phyloP scores from a whole-genome alignment of 2,888 invertebrate genomes.

The Criorhina ranunculi region DNA sequence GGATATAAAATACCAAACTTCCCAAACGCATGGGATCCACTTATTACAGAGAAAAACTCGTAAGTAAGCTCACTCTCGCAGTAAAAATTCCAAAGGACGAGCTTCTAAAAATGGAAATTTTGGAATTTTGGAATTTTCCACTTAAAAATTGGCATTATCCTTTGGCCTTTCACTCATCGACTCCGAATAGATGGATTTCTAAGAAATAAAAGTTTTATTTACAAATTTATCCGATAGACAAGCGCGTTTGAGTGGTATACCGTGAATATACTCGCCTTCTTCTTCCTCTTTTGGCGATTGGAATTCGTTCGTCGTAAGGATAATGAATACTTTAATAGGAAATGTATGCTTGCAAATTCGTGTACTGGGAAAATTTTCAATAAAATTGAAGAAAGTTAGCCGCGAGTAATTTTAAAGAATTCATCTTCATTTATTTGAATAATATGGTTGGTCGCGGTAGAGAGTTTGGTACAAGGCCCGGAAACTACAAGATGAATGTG shows the following conservation, averaged over 20 bases:
- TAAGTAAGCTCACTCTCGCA: background rate
- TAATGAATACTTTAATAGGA: constrained; percentile 25
- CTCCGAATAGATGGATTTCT: background rate
- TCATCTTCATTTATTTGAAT: constrained; percentile 8
- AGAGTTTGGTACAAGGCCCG: too few relatives aligned
- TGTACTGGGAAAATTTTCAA: constrained; percentile 41
- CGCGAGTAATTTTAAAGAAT: constrained; percentile 19
- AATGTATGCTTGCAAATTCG: constrained; percentile 1
- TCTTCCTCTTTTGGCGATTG: constrained; percentile 34
- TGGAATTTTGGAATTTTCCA: constrained; percentile 59
- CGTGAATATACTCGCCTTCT: constrained; percentile 34
- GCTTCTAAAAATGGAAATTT: constrained; percentile 40
- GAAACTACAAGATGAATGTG: too few relatives aligned
- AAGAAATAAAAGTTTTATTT: constrained; percentile 22
- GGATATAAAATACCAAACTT: constrained; percentile 21
- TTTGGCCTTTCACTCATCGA: background rate
- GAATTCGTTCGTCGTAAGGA: constrained; percentile 43
- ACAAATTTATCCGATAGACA: constrained; percentile 33
- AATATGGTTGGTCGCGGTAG: background rate
- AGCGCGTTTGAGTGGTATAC: constrained; percentile 48
- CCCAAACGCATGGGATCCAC: constrained; percentile 26
- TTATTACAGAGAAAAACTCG: background rate
- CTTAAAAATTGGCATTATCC: constrained; percentile 42
- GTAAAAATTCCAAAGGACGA: constrained; percentile 26
- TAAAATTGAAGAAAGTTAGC: constrained; percentile 33